These are phyloP conservation scores for Strix aluco DNA, from an alignment of 2,113 vertebrate genomes.

Conservation along the genomic window DNA sequence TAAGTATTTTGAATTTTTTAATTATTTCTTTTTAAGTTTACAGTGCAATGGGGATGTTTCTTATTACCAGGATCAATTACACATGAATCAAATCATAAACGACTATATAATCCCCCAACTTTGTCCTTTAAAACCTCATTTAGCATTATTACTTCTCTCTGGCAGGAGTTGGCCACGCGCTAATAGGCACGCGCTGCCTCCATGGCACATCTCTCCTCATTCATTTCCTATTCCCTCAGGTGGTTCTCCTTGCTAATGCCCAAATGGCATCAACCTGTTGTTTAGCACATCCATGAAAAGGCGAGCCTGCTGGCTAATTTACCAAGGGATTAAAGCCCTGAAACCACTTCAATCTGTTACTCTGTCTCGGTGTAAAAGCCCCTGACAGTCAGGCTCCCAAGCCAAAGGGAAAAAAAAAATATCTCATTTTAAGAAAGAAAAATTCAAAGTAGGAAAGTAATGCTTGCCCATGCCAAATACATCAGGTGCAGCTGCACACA, in stretches of 20 bases:
- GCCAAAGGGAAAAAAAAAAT: neutral
- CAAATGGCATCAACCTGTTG: slow-evolving; percentile 80
- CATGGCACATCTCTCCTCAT: slow-evolving; percentile 35
- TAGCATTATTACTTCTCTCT: neutral
- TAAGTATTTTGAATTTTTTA: neutral
- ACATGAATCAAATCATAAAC: neutral
- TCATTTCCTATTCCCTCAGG: slow-evolving; percentile 75
- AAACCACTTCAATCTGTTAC: slow-evolving; percentile 85
- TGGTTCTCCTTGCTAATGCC: slow-evolving; percentile 70
- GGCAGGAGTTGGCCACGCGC: neutral
- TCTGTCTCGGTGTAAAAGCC: slow-evolving; percentile 70
- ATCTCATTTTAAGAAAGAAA: slow-evolving; percentile 47
- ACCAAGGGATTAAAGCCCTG: slow-evolving; percentile 86
- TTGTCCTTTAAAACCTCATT: slow-evolving; percentile 28
- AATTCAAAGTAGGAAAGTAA: slow-evolving; percentile 65
- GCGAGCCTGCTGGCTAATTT: slow-evolving; percentile 87
- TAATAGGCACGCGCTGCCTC: slow-evolving; percentile 19
- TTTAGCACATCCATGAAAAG: slow-evolving; percentile 75
- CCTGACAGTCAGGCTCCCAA: slow-evolving; percentile 51
- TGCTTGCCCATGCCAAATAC: neutral
- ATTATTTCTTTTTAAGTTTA: neutral
- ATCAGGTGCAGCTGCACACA: neutral
- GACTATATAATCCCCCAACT: neutral
- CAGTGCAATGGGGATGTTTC: neutral
- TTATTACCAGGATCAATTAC: neutral